Evolutionary conservation across 2,888 invertebrate genomes (phyloP).

Genomic region (Plebejus argus): DNA sequence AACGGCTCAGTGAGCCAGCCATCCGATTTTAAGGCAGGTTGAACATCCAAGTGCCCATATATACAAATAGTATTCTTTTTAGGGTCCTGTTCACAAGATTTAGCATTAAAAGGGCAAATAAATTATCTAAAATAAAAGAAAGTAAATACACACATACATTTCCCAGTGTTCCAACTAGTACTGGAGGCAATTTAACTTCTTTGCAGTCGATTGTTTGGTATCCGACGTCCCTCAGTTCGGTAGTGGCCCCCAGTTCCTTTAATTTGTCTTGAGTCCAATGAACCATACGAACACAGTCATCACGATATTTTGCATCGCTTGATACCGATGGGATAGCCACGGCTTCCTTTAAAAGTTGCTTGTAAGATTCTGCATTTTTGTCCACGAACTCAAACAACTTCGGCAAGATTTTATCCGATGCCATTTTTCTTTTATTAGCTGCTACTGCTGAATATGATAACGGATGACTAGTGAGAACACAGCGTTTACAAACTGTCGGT

Average conservation of each 20-base stretch:
- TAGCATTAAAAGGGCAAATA: slow-evolving; percentile 18
- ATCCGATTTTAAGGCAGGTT: slow-evolving; percentile 95
- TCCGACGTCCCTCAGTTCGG: slow-evolving; percentile 89
- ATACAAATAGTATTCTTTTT: slow-evolving; percentile 95
- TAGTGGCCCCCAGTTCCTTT: slow-evolving; percentile 85
- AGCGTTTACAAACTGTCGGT: slow-evolving; percentile 45
- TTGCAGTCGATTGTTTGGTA: slow-evolving; percentile 87
- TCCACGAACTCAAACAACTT: slow-evolving; percentile 88
- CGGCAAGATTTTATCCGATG: slow-evolving; percentile 60
- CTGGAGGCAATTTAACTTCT: slow-evolving; percentile 90
- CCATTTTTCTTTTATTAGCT: slow-evolving; percentile 57
- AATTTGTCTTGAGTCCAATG: slow-evolving; percentile 88
- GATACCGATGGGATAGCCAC: slow-evolving; percentile 98
- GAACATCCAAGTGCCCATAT: slow-evolving; percentile 99
- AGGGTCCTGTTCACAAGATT: slow-evolving; percentile 77
- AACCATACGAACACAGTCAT: slow-evolving; percentile 92
- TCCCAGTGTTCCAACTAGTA: slow-evolving; percentile 89
- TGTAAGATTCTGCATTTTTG: slow-evolving; percentile 86
- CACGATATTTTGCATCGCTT: slow-evolving; percentile 90
- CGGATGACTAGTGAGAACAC: slow-evolving; percentile 42
- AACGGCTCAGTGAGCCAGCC: slow-evolving; percentile 99
- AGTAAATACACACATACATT: slow-evolving; percentile 66
- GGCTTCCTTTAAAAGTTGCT: slow-evolving; percentile 89
- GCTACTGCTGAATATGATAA: slow-evolving; percentile 50
- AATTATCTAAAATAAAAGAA: slow-evolving; percentile 19